phyloP scores from a whole-genome alignment of 1,140 invertebrate species.

The Drosophila persimilis region DNA sequence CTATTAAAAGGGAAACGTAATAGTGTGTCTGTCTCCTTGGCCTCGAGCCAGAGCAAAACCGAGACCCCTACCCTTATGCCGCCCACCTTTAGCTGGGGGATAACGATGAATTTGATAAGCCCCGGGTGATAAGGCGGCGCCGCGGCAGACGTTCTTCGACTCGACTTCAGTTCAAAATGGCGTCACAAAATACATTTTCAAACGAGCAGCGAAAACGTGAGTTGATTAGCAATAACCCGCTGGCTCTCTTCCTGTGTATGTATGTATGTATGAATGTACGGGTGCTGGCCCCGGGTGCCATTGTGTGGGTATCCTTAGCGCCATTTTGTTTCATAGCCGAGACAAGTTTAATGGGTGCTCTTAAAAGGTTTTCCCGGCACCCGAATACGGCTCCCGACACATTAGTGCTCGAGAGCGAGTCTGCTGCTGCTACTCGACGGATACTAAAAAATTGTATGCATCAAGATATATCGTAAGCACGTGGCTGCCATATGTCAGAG shows the following conservation, averaged over 20 bases:
- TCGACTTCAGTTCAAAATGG: slow-evolving; percentile 68
- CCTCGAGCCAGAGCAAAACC: too few relatives aligned
- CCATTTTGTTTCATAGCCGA: slow-evolving; percentile 61
- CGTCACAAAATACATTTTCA: slow-evolving; percentile 79
- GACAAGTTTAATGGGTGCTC: slow-evolving; percentile 66
- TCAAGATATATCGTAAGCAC: slow-evolving; percentile 61
- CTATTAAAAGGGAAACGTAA: slow-evolving; percentile 63
- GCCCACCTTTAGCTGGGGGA: slow-evolving; percentile 21
- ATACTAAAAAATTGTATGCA: slow-evolving; percentile 57
- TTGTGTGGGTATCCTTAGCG: slow-evolving; percentile 23
- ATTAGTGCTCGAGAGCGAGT: slow-evolving; percentile 45
- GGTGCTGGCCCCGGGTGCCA: too few relatives aligned
- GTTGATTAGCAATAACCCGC: slow-evolving; percentile 74
- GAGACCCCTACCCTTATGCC: neutral
- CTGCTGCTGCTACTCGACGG: slow-evolving; percentile 11
- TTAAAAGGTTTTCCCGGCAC: slow-evolving; percentile 58
- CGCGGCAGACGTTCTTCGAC: slow-evolving; percentile 54
- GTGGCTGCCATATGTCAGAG: slow-evolving; percentile 64
- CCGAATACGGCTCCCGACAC: slow-evolving; percentile 42
- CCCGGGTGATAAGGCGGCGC: slow-evolving; percentile 59
- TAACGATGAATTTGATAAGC: slow-evolving; percentile 76
- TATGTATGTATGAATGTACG: slow-evolving; percentile 4
- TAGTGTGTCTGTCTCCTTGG: slow-evolving; percentile 48
- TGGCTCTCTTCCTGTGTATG: slow-evolving; percentile 30
- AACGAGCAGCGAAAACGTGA: slow-evolving; percentile 80